These are phyloP conservation scores for Bryconaethiops microstoma DNA, from an alignment of 2,797 vertebrate genomes.

Conservation along the genomic window DNA sequence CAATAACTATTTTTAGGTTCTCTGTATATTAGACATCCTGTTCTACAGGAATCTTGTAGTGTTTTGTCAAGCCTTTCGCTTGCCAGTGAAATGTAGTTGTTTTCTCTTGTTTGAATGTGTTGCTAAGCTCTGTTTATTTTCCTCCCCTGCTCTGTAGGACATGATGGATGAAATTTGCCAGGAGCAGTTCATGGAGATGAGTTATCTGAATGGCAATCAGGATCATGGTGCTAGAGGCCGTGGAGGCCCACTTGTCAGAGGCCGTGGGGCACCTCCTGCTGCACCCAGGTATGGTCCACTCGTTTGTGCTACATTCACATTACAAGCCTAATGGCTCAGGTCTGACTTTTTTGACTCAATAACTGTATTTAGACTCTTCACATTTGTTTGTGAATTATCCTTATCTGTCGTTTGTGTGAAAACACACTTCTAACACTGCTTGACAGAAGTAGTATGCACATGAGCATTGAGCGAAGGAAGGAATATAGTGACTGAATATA, in stretches of 20 bases:
- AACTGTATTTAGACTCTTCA: neutral
- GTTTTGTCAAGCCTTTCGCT: neutral
- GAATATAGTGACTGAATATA: neutral
- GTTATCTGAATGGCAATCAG: constrained; percentile 94
- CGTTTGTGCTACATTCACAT: neutral
- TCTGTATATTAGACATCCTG: neutral
- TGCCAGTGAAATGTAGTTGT: neutral
- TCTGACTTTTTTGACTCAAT: neutral
- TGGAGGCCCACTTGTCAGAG: constrained; percentile 86
- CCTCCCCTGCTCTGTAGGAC: constrained; percentile 75
- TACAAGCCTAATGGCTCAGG: neutral
- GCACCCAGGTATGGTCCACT: constrained; percentile 83
- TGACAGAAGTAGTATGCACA: neutral
- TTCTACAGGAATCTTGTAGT: neutral
- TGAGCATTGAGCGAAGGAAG: neutral
- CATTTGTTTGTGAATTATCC: neutral
- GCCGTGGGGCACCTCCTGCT: constrained; percentile 86
- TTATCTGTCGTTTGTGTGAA: neutral
- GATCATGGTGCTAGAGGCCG: constrained; percentile 85
- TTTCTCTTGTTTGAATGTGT: neutral
- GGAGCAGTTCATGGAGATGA: constrained; percentile 97
- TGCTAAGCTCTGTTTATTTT: neutral
- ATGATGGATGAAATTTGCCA: constrained; percentile 99
- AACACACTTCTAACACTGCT: neutral
- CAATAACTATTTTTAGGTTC: neutral